Percentiles rank a stretch among this genome's conserved stretches.
These are phyloP conservation scores for Peromyscus attwateri DNA, from an alignment of 2,797 vertebrate genomes.

Conservation along the genomic window DNA sequence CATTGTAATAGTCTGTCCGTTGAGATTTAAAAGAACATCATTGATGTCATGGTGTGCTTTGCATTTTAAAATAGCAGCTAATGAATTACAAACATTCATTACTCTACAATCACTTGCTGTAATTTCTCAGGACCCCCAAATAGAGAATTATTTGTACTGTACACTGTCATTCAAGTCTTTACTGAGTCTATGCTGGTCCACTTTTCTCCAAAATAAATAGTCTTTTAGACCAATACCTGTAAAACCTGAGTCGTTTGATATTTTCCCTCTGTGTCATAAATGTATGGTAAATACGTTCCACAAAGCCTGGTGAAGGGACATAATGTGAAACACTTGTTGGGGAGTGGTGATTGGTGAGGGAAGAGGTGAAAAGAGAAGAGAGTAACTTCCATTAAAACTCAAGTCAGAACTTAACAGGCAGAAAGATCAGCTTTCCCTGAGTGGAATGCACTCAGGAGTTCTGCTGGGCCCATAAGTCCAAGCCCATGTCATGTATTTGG, in stretches of 20 bases:
- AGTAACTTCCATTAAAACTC: constrained; percentile 73
- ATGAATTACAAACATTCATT: constrained; percentile 89
- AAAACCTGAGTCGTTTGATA: constrained; percentile 75
- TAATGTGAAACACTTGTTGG: constrained; percentile 76
- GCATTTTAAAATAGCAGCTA: constrained; percentile 88
- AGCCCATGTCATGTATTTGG: neutral
- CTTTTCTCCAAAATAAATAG: constrained; percentile 69
- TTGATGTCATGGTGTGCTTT: constrained; percentile 87
- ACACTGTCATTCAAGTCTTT: constrained; percentile 78
- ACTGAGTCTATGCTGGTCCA: constrained; percentile 79
- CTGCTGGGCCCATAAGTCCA: constrained; percentile 28
- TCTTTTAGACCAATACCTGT: constrained; percentile 77
- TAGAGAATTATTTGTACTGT: constrained; percentile 87
- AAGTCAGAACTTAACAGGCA: constrained; percentile 73
- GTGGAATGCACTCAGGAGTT: constrained; percentile 64
- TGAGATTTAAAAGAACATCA: constrained; percentile 87
- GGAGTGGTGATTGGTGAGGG: neutral
- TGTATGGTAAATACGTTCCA: constrained; percentile 79
- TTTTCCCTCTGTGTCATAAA: constrained; percentile 69
- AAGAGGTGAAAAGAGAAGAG: neutral
- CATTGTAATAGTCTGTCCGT: constrained; percentile 83
- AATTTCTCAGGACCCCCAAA: constrained; percentile 88
- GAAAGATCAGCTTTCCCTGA: constrained; percentile 59
- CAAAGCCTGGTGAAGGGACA: constrained; percentile 66
- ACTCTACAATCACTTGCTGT: constrained; percentile 85